phyloP scores from a whole-genome alignment of 2,113 vertebrate species.

The Perca schrenkii region DNA sequence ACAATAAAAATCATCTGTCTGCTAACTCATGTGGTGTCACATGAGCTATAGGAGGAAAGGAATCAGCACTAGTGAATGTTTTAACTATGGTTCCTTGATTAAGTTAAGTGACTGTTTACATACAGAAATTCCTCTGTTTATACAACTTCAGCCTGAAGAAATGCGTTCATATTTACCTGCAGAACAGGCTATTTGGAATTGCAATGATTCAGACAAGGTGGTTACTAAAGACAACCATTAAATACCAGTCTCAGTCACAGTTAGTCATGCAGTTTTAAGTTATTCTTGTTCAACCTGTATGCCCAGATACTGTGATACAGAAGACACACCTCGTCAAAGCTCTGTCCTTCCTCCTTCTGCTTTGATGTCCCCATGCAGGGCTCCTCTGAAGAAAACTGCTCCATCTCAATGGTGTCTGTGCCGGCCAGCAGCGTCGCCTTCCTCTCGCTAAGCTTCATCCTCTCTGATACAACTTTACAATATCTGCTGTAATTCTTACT shows the following conservation, averaged over 20 bases:
- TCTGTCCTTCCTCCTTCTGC: conserved; percentile 7
- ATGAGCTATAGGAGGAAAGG: background rate
- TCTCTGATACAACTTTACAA: background rate
- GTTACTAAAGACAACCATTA: background rate
- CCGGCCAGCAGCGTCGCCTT: conserved; percentile 21
- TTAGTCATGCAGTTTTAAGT: background rate
- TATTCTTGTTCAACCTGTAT: background rate
- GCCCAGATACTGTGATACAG: background rate
- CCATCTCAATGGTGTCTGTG: conserved; percentile 78
- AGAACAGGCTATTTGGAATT: background rate
- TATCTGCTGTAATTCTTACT: background rate
- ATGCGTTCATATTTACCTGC: background rate
- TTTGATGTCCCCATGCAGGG: conserved; percentile 1
- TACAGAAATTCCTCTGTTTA: background rate
- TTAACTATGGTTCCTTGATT: background rate
- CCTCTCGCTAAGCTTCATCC: conserved; percentile 45
- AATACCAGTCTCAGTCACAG: background rate
- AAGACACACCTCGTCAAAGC: conserved; percentile 39
- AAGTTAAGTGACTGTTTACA: background rate
- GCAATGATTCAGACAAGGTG: background rate
- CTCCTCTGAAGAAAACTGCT: conserved; percentile 63
- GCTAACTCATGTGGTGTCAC: background rate
- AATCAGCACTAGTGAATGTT: background rate
- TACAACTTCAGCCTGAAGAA: background rate
- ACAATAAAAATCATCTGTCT: background rate